These are phyloP conservation scores for Cottus gobio DNA, from an alignment of 2,113 vertebrate species.

Conservation along the genomic window DNA sequence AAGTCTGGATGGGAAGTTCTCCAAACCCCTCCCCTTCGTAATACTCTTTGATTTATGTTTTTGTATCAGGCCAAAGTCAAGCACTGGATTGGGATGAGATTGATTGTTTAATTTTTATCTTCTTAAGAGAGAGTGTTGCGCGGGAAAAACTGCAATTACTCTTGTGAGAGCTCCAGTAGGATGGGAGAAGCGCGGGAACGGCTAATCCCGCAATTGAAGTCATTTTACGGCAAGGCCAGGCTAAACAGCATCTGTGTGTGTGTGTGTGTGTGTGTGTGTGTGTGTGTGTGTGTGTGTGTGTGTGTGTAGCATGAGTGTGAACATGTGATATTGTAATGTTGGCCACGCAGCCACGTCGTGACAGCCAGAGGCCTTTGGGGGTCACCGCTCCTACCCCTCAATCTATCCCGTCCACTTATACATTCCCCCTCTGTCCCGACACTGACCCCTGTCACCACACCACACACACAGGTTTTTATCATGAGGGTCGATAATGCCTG, in stretches of 20 bases:
- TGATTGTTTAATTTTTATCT: constrained; percentile 50
- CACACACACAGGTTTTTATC: constrained; percentile 41
- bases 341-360: constrained; percentile 16
- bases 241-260: not conserved
- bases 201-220: constrained; percentile 43
- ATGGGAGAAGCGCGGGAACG: constrained; percentile 16
- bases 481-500: constrained; percentile 62
- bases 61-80: constrained; percentile 62
- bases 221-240: not conserved
- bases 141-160: constrained; percentile 52
- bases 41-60: constrained; percentile 72
- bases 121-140: constrained; percentile 40
- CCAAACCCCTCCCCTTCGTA: constrained; percentile 53
- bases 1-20: constrained; percentile 72
- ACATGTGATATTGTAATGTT: constrained; percentile 37
- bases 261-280: not conserved
- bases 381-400: constrained; percentile 31
- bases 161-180: constrained; percentile 32
- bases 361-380: constrained; percentile 44
- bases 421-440: constrained; percentile 48
- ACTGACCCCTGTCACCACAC: constrained; percentile 58
- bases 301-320: not conserved
- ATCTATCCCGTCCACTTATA: constrained; percentile 54
- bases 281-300: not conserved
- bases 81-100: constrained; percentile 51